A percentile compares a stretch with the other conserved stretches of the same genome.
These are phyloP conservation scores for Syngnathus typhle DNA, from an alignment of 2,113 vertebrate genomes.

Conservation along the genomic window DNA sequence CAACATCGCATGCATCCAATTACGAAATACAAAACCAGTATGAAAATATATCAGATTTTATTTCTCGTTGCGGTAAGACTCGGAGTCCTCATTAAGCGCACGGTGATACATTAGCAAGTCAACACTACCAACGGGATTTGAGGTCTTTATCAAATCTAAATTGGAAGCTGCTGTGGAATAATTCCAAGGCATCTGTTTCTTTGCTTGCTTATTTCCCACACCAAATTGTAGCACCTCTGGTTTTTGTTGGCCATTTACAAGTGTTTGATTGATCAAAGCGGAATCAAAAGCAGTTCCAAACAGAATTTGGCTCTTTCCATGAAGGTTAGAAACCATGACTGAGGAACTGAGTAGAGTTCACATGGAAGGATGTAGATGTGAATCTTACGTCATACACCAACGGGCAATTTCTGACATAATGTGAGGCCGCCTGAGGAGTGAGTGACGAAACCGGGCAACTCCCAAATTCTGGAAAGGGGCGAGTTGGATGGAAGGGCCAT, in stretches of 20 bases:
- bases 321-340: slow-evolving; percentile 38
- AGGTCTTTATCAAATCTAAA: slow-evolving; percentile 45
- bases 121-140: slow-evolving; percentile 42
- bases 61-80: slow-evolving; percentile 25
- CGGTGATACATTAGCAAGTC: slow-evolving; percentile 42
- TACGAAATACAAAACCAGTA: slow-evolving; percentile 39
- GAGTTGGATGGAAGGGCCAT: slow-evolving; percentile 18
- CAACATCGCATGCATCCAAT: slow-evolving; percentile 43
- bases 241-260: slow-evolving; percentile 52
- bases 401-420: slow-evolving; percentile 5
- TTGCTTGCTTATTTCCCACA: slow-evolving; percentile 19
- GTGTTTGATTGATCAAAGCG: slow-evolving; percentile 53
- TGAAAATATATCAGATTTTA: slow-evolving; percentile 39
- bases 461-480: slow-evolving; percentile 9
- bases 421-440: background rate
- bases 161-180: slow-evolving; percentile 32
- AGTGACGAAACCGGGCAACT: slow-evolving; percentile 6
- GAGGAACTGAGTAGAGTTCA: slow-evolving; percentile 41
- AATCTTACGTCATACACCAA: slow-evolving; percentile 1
- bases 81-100: background rate
- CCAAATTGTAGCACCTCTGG: slow-evolving; percentile 30
- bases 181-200: slow-evolving; percentile 45
- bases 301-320: slow-evolving; percentile 20
- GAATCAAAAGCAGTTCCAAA: slow-evolving; percentile 44
- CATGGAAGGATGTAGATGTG: slow-evolving; percentile 39